Evolutionary conservation across 2,888 invertebrate genomes (phyloP).

Genomic region (Lasioglossum morio): DNA sequence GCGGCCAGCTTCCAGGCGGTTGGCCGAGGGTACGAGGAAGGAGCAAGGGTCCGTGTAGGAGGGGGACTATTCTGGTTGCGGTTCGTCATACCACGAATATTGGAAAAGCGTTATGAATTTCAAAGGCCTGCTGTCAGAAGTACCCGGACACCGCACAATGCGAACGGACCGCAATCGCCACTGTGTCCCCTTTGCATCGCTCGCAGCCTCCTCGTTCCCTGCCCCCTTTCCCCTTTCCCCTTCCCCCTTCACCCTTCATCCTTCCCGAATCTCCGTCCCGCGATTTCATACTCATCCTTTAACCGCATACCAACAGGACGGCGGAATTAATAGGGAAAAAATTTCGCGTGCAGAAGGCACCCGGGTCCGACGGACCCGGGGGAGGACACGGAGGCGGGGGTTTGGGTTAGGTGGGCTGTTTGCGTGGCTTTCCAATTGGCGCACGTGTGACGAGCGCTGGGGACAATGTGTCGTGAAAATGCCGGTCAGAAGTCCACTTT

Average conservation of each 20-base stretch:
- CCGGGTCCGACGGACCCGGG: background rate
- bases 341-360: constrained; percentile 24
- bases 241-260: too few species aligned
- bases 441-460: constrained; percentile 37
- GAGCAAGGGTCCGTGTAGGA: background rate
- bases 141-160: constrained; percentile 49
- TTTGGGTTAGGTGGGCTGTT: background rate
- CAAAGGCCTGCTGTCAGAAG: constrained; percentile 50
- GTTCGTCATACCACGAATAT: constrained; percentile 56
- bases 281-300: constrained; percentile 30
- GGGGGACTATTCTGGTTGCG: constrained; percentile 21
- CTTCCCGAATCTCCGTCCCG: background rate
- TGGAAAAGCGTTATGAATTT: constrained; percentile 68
- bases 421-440: constrained; percentile 6
- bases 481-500: constrained; percentile 12
- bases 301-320: constrained; percentile 45
- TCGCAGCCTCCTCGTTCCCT: background rate
- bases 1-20: background rate
- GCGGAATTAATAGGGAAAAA: constrained; percentile 54
- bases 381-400: too few species aligned
- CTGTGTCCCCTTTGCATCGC: constrained; percentile 17
- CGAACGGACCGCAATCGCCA: constrained; percentile 46
- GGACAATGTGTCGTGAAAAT: constrained; percentile 14
- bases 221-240: too few species aligned
- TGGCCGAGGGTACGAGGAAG: background rate